Percentiles rank a stretch among this genome's conserved stretches.
Conservation (phyloP, 1,140 invertebrate genomes). For the Solen grandis region DNA sequence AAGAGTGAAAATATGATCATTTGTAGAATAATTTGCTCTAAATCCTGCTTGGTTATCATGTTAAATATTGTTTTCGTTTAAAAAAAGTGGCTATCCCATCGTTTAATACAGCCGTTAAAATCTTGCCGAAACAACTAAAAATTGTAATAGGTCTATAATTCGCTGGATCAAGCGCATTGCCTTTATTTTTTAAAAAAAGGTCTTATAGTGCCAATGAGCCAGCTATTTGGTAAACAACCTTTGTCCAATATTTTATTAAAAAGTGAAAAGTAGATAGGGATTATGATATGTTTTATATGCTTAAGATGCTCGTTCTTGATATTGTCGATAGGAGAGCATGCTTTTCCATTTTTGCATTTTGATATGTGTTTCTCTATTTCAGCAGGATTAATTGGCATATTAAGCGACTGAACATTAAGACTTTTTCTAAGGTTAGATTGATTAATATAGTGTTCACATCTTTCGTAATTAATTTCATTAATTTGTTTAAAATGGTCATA, state of each 20-base stretch:
- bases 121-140: not conserved
- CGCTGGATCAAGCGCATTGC: not conserved
- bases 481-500: constrained; percentile 11
- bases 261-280: not conserved
- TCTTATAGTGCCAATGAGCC: constrained; percentile 2
- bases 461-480: not conserved
- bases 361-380: constrained; percentile 3
- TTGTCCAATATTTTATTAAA: not conserved
- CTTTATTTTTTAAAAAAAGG: constrained; percentile 7
- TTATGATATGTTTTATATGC: not conserved
- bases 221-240: not conserved
- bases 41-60: not conserved
- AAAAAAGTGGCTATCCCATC: not conserved
- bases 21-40: too few species aligned
- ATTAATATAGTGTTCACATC: not conserved
- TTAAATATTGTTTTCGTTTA: not conserved
- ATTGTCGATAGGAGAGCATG: not conserved
- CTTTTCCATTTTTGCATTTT: constrained; percentile 15
- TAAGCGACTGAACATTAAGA: not conserved
- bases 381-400: not conserved
- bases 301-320: constrained; percentile 16
- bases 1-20: not conserved
- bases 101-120: constrained; percentile 11
- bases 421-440: not conserved
- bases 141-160: constrained; percentile 15